Evolutionary conservation across 1,140 invertebrate genomes (phyloP).

Genomic region (Ptiloglossa arizonensis): DNA sequence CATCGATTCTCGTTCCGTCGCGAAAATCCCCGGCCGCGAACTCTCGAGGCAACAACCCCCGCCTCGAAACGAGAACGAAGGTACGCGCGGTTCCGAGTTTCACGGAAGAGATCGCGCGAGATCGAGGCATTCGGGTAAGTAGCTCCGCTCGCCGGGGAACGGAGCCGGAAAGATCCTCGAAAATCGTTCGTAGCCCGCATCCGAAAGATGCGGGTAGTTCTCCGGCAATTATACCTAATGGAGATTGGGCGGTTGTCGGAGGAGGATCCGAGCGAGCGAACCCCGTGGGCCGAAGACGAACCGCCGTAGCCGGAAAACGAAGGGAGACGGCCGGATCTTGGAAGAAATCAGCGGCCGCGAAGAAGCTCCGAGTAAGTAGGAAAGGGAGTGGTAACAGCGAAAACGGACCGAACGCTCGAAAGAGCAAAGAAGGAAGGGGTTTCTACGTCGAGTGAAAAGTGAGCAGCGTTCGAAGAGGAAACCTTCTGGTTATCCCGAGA

Average conservation of each 20-base stretch:
- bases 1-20: neutral
- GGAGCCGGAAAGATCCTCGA: slow-evolving; percentile 61
- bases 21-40: too few species aligned
- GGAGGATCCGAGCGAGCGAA: slow-evolving; percentile 9
- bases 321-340: neutral
- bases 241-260: slow-evolving; percentile 67
- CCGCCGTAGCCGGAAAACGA: neutral
- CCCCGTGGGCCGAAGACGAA: slow-evolving; percentile 9
- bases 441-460: slow-evolving; percentile 61
- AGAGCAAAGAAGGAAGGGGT: slow-evolving; percentile 29
- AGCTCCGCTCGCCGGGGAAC: slow-evolving; percentile 51
- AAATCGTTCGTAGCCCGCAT: slow-evolving; percentile 71
- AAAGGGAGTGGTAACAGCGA: slow-evolving; percentile 31
- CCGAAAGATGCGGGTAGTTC: slow-evolving; percentile 74
- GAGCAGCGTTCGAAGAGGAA: slow-evolving; percentile 63
- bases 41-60: neutral
- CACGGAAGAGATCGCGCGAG: slow-evolving; percentile 49
- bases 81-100: slow-evolving; percentile 23
- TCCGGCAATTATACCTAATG: slow-evolving; percentile 81
- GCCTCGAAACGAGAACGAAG: neutral
- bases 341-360: slow-evolving; percentile 34
- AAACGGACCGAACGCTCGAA: slow-evolving; percentile 53
- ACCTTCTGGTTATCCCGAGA: slow-evolving; percentile 56
- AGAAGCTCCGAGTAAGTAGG: slow-evolving; percentile 27
- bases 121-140: slow-evolving; percentile 59